A percentile compares a stretch with the other conserved stretches of the same genome.
These are phyloP conservation scores for Dicyrtomina minuta DNA, from an alignment of 2,888 invertebrate genomes.

Conservation along the genomic window DNA sequence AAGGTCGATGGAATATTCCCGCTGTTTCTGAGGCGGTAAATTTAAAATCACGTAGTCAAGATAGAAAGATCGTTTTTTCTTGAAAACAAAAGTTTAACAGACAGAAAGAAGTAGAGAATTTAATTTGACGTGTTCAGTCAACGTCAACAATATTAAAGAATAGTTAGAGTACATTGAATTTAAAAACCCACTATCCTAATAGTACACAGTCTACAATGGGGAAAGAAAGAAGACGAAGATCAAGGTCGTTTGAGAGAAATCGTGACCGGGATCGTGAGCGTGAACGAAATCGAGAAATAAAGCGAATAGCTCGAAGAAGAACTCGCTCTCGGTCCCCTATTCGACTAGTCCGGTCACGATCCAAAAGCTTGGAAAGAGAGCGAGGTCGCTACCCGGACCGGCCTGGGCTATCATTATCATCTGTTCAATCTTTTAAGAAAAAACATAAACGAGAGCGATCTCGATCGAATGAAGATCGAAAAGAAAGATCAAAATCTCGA, in stretches of 20 bases:
- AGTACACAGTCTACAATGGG: conserved; percentile 45
- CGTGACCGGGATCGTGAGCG: conserved; percentile 59
- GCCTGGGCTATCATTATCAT: too few relatives aligned
- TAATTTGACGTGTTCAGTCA: neutral
- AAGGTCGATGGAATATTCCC: too few relatives aligned
- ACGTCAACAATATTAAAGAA: neutral
- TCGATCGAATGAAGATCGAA: neutral
- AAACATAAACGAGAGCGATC: conserved; percentile 32
- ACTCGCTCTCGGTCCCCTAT: too few relatives aligned
- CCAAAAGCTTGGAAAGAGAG: neutral
- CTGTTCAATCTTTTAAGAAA: too few relatives aligned
- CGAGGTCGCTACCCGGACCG: too few relatives aligned
- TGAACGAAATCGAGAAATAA: conserved; percentile 47
- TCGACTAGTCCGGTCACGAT: conserved; percentile 48
- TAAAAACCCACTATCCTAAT: neutral
- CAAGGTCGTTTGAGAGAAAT: conserved; percentile 57
- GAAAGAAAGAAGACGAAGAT: conserved; percentile 42
- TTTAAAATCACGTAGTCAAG: too few relatives aligned
- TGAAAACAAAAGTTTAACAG: too few relatives aligned
- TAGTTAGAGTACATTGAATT: neutral
- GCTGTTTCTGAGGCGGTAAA: too few relatives aligned
- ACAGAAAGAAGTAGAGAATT: neutral
- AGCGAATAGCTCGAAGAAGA: conserved; percentile 51
- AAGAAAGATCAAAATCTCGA: conserved; percentile 6
- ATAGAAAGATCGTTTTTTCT: too few relatives aligned